Percentiles rank a stretch among this genome's conserved stretches.
phyloP scores from a whole-genome alignment of 2,113 vertebrate genomes.

The Channa maculata region DNA sequence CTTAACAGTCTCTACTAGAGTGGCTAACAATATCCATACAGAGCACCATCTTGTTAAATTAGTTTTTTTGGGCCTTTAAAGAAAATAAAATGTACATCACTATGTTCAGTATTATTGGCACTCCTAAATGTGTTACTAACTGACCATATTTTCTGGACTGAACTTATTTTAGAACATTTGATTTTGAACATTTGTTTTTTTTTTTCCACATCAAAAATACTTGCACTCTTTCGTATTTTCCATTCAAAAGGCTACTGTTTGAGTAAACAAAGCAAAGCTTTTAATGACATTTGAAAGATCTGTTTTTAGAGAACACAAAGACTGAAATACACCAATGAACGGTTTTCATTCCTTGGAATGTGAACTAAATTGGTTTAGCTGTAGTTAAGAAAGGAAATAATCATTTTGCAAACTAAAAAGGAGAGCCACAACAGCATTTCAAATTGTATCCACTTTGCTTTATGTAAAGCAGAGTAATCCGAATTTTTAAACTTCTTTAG shows the following conservation, averaged over 20 bases:
- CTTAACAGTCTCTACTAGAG: constrained; percentile 10
- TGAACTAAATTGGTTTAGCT: constrained; percentile 11
- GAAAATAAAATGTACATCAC: constrained; percentile 3
- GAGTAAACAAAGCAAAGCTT: neutral
- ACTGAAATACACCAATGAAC: neutral
- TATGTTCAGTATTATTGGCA: constrained; percentile 11
- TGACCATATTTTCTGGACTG: neutral
- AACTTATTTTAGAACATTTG: neutral
- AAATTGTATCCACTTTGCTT: neutral
- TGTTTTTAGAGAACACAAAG: constrained; percentile 20
- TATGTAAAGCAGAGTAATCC: neutral
- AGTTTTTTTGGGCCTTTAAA: constrained; percentile 1
- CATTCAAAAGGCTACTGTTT: too few relatives aligned
- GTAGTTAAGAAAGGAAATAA: constrained; percentile 7
- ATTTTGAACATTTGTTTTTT: too few relatives aligned
- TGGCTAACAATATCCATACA: constrained; percentile 16
- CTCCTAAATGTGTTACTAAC: constrained; percentile 15
- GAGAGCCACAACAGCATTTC: neutral
- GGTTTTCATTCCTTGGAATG: neutral
- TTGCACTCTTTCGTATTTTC: too few relatives aligned
- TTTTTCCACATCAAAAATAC: too few relatives aligned
- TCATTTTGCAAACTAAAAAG: neutral
- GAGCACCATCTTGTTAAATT: constrained; percentile 41
- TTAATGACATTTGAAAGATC: constrained; percentile 24
- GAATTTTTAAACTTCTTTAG: neutral